Conservation (phyloP, 2,113 vertebrate species). For the Narcine bancroftii region DNA sequence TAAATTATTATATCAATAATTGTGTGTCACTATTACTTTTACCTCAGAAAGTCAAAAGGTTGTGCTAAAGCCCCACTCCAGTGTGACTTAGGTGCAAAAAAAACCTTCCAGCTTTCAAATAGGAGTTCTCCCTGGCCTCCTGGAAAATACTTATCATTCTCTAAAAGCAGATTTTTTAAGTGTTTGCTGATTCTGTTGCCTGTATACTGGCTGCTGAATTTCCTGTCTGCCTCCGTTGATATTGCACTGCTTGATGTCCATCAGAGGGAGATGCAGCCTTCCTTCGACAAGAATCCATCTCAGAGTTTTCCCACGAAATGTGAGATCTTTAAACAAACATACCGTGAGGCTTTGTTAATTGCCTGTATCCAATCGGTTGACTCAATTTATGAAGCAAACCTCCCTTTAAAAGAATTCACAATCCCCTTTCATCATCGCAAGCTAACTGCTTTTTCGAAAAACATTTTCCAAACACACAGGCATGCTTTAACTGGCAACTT, state of each 20-base stretch:
- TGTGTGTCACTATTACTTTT: neutral
- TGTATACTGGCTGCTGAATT: neutral
- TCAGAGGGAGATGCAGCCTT: neutral
- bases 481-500: neutral
- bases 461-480: neutral
- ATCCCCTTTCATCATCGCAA: neutral
- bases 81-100: neutral
- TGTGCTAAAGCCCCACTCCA: neutral
- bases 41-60: neutral
- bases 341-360: neutral
- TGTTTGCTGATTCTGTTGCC: neutral
- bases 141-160: neutral
- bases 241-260: conserved; percentile 6
- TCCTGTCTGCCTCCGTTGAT: neutral
- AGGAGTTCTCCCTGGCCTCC: neutral
- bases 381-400: conserved; percentile 35
- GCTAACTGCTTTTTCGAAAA: neutral
- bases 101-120: neutral
- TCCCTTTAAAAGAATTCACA: conserved; percentile 7
- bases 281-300: conserved; percentile 19
- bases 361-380: conserved; percentile 38
- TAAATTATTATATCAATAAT: neutral
- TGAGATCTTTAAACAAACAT: conserved; percentile 36
- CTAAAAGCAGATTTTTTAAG: neutral
- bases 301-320: conserved; percentile 39